phyloP scores from a whole-genome alignment of 1,140 invertebrate species.

The Trichogramma pretiosum region DNA sequence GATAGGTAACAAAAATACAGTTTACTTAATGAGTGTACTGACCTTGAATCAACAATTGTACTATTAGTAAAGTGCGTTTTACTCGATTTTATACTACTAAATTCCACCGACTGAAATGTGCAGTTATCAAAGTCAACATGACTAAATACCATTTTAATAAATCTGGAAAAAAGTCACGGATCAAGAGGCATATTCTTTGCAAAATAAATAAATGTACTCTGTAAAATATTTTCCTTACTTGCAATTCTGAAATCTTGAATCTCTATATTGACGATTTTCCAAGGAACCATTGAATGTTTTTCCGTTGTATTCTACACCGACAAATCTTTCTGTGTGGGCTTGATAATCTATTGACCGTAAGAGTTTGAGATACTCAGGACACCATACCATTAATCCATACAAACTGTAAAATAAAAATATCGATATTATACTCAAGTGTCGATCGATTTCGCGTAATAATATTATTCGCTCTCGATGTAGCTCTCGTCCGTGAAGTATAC shows the following conservation, averaged over 20 bases:
- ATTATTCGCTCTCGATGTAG: too few species aligned
- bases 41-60: constrained; percentile 42
- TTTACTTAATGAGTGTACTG: constrained; percentile 19
- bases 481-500: too few species aligned
- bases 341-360: constrained; percentile 41
- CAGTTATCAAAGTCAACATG: constrained; percentile 50
- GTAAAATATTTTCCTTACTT: constrained; percentile 24
- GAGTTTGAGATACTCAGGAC: constrained; percentile 38
- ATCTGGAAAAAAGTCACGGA: constrained; percentile 30
- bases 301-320: constrained; percentile 24
- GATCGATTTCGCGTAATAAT: not conserved
- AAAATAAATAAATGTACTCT: not conserved
- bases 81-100: constrained; percentile 46
- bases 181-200: too few species aligned
- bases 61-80: constrained; percentile 48
- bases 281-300: constrained; percentile 36
- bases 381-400: constrained; percentile 39
- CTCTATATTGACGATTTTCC: constrained; percentile 44
- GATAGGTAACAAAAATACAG: too few species aligned
- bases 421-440: not conserved
- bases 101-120: constrained; percentile 44
- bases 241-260: constrained; percentile 35
- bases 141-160: constrained; percentile 45
- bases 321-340: constrained; percentile 27
- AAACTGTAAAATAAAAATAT: constrained; percentile 28